Evolutionary conservation across 2,113 vertebrate genomes (phyloP), one percentile per base, ranked within the genome.

Genomic region (Callospermophilus lateralis): DNA sequence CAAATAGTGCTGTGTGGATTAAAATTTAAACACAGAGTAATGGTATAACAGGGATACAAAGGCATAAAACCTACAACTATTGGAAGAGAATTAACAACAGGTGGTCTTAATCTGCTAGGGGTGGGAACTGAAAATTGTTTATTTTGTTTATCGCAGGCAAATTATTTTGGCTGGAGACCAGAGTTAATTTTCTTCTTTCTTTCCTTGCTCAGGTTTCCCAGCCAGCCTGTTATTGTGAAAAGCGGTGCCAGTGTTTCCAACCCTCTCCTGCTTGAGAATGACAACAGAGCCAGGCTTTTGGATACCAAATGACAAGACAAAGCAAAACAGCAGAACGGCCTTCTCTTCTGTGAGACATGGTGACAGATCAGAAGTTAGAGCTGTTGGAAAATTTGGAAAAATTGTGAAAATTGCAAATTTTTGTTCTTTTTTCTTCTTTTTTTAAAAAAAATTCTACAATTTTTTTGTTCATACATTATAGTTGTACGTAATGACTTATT

Each of bases 71-170:
- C 87, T 95, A 90, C 53, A 87, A 77, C 61, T 94, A 90, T 81
- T 97, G 90, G 53, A 94, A 93, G 77, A 88, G 83, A 93, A 97
- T 98, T 96, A 95, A 85, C 73, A 95, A 95, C 97, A 98, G 96
- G 97, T 97, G 97, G 90, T 95, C 85, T 95, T 97, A 96, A 97
- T 97, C 81, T 95, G 81, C 88, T 89, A 7, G 61, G 84, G 88
- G 84, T 87, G 94, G 96, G 68, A 96, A 96, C 93, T 94, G 63
- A 88, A 97, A 97, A 96, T 95, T 96, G 95, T 96, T 96, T 97
- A 34, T 96, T 97, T 95, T 98, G 96, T 97, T 97, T 96, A 97
- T 95, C 93, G 93, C 67, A 97, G 78, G 93, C 97, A 96, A 97
- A 97, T 98, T 96, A 97, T 97, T 97, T 95, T 97, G 95, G 88